Evolutionary conservation across 2,888 invertebrate species (phyloP), one percentile per base, ranked within the genome.

Genomic region (Hirtodrosophila histrioides): DNA sequence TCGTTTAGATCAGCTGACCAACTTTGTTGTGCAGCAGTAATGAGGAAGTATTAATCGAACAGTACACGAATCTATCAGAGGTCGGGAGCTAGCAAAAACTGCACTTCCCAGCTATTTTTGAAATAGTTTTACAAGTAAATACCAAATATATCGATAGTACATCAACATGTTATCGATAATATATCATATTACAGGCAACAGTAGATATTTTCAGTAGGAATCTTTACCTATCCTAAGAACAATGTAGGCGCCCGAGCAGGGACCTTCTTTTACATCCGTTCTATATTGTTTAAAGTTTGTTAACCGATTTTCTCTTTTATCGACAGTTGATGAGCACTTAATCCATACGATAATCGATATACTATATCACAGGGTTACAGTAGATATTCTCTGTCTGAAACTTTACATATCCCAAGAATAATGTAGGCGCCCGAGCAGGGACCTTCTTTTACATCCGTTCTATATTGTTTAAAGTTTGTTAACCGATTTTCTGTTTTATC

Each of bases 31-130:
- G 40, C 24, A 62, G 37, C 1, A 39, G 63, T 69, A 72, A 70
- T 72, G 67, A 58, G 66, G 33, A 57, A 65, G 69, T 40, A 45
- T 66, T 54, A 48, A 45, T 39, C 33, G 57, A 12, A 46, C 36
- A 55, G 12, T 41, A 17, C 31, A 58, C 35, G 31, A 45, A 10
- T 23, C 31, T 37, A 33, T 46, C 39, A 11, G 9, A 37, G 35
- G 7, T 29, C 44, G 12, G 41, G 24, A 9, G 31, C 3, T 31
- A 31, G 31, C 31, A 31, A 31, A 31, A 31, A 31, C 4, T 31
- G 31, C 7, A 31, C 6, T 27, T 27, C 17, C 17, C 35, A 35
- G 10, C 7, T 7, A 27, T 27, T 27, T 5, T 6, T 27, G 0
- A 6, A 27, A 27, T 27, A 27, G 3, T 27, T 27, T 27, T 27